phyloP scores from a whole-genome alignment of 2,797 vertebrate species.

The Holocentrus rufus region DNA sequence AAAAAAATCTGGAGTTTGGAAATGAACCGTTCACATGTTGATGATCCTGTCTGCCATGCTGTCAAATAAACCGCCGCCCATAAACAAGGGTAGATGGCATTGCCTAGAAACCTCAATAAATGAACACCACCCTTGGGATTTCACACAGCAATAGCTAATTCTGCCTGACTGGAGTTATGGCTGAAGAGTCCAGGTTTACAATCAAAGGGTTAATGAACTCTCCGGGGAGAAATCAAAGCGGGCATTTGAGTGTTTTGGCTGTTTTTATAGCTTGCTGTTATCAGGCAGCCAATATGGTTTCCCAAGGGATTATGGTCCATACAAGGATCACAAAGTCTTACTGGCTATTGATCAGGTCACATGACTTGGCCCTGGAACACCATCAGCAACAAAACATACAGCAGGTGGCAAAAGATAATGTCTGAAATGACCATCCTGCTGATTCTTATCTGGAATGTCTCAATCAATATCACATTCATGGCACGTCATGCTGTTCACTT shows the following conservation, averaged over 20 bases:
- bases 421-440: constrained; percentile 45
- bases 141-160: constrained; percentile 58
- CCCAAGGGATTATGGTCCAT: constrained; percentile 46
- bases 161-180: constrained; percentile 34
- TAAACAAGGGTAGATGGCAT: not conserved
- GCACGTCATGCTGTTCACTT: constrained; percentile 24
- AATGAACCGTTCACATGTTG: not conserved
- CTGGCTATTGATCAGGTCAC: constrained; percentile 78
- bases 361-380: constrained; percentile 47
- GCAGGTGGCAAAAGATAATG: constrained; percentile 64
- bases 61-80: not conserved
- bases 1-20: not conserved
- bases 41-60: no score
- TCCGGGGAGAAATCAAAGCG: constrained; percentile 54
- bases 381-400: constrained; percentile 49
- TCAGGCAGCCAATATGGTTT: constrained; percentile 55
- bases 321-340: constrained; percentile 68
- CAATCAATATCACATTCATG: constrained; percentile 62
- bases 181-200: constrained; percentile 30
- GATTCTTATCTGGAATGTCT: constrained; percentile 62
- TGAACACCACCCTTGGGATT: constrained; percentile 15
- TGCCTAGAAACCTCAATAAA: constrained; percentile 2
- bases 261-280: constrained; percentile 68
- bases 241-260: constrained; percentile 50
- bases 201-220: constrained; percentile 66